These are phyloP conservation scores for Drosophila parthenogenetica DNA, from an alignment of 2,888 invertebrate species.

Conservation along the genomic window DNA sequence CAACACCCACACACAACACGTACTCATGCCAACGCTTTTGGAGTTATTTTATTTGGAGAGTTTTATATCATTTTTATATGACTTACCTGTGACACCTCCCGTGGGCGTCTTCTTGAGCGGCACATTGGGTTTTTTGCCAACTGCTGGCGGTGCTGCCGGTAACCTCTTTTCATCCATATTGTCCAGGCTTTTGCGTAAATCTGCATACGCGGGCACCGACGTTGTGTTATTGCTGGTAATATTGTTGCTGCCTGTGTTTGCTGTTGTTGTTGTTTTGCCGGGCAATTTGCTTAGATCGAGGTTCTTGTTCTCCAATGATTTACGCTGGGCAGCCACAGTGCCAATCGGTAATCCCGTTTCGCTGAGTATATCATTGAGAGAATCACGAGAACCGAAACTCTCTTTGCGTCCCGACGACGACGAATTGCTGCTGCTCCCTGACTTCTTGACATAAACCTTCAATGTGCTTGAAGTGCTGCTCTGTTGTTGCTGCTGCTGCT, in stretches of 20 bases:
- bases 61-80: slow-evolving; percentile 1
- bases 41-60: slow-evolving; percentile 30
- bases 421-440: slow-evolving; percentile 72
- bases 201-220: slow-evolving; percentile 47
- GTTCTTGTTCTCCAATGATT: slow-evolving; percentile 85
- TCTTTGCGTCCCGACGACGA: slow-evolving; percentile 82
- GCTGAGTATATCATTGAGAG: slow-evolving; percentile 84
- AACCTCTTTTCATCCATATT: slow-evolving; percentile 84
- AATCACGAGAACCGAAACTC: slow-evolving; percentile 84
- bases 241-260: slow-evolving; percentile 43
- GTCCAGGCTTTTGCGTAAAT: slow-evolving; percentile 83
- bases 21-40: slow-evolving; percentile 1
- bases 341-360: slow-evolving; percentile 84
- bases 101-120: slow-evolving; percentile 90
- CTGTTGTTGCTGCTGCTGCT: slow-evolving; percentile 11
- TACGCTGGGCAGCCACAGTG: slow-evolving; percentile 86
- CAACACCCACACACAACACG: background rate
- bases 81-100: slow-evolving; percentile 85
- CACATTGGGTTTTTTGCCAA: slow-evolving; percentile 88
- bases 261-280: slow-evolving; percentile 61
- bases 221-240: slow-evolving; percentile 21
- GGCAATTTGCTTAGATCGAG: slow-evolving; percentile 80
- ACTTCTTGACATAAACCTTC: slow-evolving; percentile 72
- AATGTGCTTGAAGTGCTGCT: slow-evolving; percentile 67
- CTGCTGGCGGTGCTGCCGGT: slow-evolving; percentile 86